Evolutionary conservation across 2,888 invertebrate genomes (phyloP), one percentile per base, ranked within the genome.

Genomic region (Leucania comma): DNA sequence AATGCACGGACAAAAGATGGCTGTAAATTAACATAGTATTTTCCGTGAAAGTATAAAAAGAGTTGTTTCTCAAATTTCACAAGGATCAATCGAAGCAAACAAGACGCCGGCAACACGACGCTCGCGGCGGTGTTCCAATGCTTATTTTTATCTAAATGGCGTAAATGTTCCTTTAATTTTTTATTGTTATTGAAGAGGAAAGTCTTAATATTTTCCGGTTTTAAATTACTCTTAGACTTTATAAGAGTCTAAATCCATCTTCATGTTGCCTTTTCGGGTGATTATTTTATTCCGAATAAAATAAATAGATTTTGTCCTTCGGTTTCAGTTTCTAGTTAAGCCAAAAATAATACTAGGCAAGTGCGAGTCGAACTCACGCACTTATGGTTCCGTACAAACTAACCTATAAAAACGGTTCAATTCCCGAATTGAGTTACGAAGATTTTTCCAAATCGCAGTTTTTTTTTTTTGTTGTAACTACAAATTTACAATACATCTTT

Each of bases 101-200:
- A 82, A 82, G 64, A 54, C 56, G 56, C 72, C 61, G 68, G 59
- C 24, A 64, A 72, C 61, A 65, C 59, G 62, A 38, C 63, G 73
- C 82, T 59, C 61, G 68, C 51, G 68, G 78, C 82, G 24, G 12
- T 70, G 35, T 70, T 54, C 60, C 53, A 64, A 68, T 80, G 72
- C 53, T 64, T 80, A 67, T 68, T 78, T 80, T 80, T 72, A 75
- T 73, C 67, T 83, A 71, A 83, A 82, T 72, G 65, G 51, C 50
- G 57, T 72, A 74, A 76, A 76, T 83, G 61, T 72, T 70, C 58
- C 50, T 72, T 59, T 71, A 70, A 62, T 73, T 75, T 54, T 70
- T 66, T 70, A 80, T 68, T 74, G 56, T 67, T 67, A 70, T 51
- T 59, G n/a, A 63, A 17, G 56, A 69, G 38, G 48, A 73, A 69